Percentiles rank a stretch among this genome's conserved stretches.
These are phyloP conservation scores for Isaurus tuberculatus DNA, from an alignment of 92 coral and sea anemone genomes.

Conservation along the genomic window DNA sequence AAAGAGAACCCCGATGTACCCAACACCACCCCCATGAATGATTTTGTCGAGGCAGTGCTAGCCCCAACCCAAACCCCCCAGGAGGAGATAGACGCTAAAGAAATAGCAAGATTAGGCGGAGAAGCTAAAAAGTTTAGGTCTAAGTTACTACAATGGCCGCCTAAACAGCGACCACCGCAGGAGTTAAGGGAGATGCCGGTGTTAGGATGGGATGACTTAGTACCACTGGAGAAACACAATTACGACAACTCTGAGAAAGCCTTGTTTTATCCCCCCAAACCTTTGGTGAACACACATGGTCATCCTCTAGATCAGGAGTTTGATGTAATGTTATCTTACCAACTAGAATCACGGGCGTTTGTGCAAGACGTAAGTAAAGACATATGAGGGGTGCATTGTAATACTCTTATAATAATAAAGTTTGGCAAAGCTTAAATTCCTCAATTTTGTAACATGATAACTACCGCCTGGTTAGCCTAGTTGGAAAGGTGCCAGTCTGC, in stretches of 20 bases:
- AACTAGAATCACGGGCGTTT: slow-evolving; percentile 30
- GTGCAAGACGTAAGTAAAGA: slow-evolving; percentile 38
- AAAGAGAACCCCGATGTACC: slow-evolving; percentile 19
- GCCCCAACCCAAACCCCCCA: slow-evolving; percentile 29
- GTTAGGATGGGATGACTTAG: slow-evolving; percentile 36
- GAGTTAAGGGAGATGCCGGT: slow-evolving; percentile 19
- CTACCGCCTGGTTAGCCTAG: no score
- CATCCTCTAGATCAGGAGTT: slow-evolving; percentile 33
- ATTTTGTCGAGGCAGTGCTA: slow-evolving; percentile 28
- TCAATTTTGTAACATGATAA: no score
- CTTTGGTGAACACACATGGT: slow-evolving; percentile 24
- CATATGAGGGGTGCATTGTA: no score
- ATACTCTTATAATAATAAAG: no score
- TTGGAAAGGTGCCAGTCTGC: no score
- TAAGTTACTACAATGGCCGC: slow-evolving; percentile 30
- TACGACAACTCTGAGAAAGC: background rate
- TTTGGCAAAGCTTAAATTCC: no score
- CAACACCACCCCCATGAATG: slow-evolving; percentile 37
- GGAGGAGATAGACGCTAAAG: slow-evolving; percentile 21
- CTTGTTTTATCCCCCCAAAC: slow-evolving; percentile 18
- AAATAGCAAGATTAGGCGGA: slow-evolving; percentile 31
- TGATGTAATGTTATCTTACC: slow-evolving; percentile 42
- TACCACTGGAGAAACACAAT: background rate
- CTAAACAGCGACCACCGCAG: background rate
- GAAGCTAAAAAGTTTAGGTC: background rate